Conservation (phyloP, 2,888 invertebrate species). For the Sarcophaga rosellei region DNA sequence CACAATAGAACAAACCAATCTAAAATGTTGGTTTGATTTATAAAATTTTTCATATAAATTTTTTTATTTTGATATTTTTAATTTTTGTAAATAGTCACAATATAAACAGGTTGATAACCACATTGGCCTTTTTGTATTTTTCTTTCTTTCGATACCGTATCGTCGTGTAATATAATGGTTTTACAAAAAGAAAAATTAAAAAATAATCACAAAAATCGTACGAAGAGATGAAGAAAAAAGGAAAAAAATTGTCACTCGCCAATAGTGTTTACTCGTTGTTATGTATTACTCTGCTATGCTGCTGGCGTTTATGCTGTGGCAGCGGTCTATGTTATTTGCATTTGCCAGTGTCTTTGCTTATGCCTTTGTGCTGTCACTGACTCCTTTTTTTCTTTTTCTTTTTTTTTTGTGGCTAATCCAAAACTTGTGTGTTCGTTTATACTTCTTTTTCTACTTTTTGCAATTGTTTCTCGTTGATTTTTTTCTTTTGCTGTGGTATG, state of each 20-base stretch:
- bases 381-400: constrained; percentile 44
- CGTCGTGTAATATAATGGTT: constrained; percentile 48
- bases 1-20: constrained; percentile 45
- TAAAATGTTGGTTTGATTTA: constrained; percentile 48
- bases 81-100: constrained; percentile 58
- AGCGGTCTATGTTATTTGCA: constrained; percentile 52
- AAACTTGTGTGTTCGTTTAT: constrained; percentile 62
- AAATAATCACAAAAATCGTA: constrained; percentile 65
- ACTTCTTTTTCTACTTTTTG: constrained; percentile 51
- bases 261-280: constrained; percentile 57
- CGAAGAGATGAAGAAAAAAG: constrained; percentile 36
- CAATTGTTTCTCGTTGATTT: constrained; percentile 60
- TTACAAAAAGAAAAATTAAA: constrained; percentile 45
- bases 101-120: constrained; percentile 63
- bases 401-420: constrained; percentile 36
- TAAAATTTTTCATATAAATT: constrained; percentile 46
- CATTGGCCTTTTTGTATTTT: constrained; percentile 52
- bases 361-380: constrained; percentile 59
- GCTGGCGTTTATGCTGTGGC: constrained; percentile 21
- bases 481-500: constrained; percentile 51
- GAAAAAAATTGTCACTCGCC: constrained; percentile 59
- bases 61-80: constrained; percentile 33
- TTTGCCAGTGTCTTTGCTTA: constrained; percentile 13
- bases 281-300: constrained; percentile 45
- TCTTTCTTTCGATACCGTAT: constrained; percentile 47